A percentile compares a stretch with the other conserved stretches of the same genome.
Evolutionary conservation across 2,888 invertebrate species (phyloP).

Genomic region (Rhopalosiphum nymphaeae): DNA sequence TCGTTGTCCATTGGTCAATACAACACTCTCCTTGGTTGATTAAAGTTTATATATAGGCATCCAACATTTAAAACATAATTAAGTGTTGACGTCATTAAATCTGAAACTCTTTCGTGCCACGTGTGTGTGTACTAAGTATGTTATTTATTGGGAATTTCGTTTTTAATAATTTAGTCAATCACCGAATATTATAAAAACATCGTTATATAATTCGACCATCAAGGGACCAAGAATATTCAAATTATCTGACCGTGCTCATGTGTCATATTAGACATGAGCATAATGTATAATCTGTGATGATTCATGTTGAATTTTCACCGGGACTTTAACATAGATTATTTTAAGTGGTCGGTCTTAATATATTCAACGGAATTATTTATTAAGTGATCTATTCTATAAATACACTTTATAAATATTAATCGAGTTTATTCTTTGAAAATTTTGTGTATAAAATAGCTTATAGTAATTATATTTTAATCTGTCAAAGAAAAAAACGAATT

Average conservation of each 20-base stretch:
- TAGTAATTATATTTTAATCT: not conserved
- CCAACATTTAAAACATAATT: not conserved
- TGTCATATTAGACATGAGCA: not conserved
- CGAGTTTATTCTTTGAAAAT: not conserved
- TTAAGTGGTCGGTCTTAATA: not conserved
- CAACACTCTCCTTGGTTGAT: too few species aligned
- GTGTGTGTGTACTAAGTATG: not conserved
- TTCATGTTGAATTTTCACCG: not conserved
- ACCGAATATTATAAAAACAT: not conserved
- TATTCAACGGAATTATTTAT: not conserved
- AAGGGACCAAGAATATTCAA: not conserved
- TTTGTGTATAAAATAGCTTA: not conserved
- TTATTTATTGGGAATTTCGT: not conserved
- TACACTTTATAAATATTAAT: not conserved
- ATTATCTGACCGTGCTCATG: conserved; percentile 3
- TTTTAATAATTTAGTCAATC: not conserved
- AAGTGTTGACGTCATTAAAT: not conserved
- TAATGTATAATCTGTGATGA: not conserved
- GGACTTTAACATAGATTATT: not conserved
- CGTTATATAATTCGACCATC: not conserved
- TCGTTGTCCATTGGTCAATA: too few species aligned
- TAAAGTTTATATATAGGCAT: not conserved
- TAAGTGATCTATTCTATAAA: not conserved
- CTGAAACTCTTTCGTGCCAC: not conserved
- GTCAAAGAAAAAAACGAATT: conserved; percentile 23